A percentile compares a stretch with the other conserved stretches of the same genome.
Evolutionary conservation across 1,140 invertebrate genomes (phyloP).

Genomic region (Medauroidea extradentata): DNA sequence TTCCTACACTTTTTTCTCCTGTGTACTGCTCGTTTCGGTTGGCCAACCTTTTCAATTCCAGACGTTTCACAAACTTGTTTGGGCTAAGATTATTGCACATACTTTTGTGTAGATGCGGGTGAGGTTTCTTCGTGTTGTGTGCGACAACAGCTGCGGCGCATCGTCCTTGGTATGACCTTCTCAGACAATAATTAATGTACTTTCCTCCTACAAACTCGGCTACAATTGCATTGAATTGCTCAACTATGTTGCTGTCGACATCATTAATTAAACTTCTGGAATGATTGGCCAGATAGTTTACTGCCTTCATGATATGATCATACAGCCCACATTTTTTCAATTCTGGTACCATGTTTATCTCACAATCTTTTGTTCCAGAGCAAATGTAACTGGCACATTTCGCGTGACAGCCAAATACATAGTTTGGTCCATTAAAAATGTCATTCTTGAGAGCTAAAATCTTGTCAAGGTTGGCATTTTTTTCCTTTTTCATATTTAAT

Average conservation of each 20-base stretch:
- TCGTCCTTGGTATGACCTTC: slow-evolving; percentile 9
- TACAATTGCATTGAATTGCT: slow-evolving; percentile 15
- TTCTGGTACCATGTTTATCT: slow-evolving; percentile 10
- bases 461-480: background rate
- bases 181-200: slow-evolving; percentile 15
- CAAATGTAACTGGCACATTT: slow-evolving; percentile 8
- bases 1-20: too few relatives aligned
- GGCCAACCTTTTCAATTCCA: too few relatives aligned
- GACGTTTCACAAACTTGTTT: too few relatives aligned
- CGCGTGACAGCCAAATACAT: background rate
- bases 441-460: background rate
- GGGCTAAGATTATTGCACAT: background rate
- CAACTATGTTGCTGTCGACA: slow-evolving; percentile 16
- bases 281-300: slow-evolving; percentile 3
- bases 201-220: slow-evolving; percentile 19
- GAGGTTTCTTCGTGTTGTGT: slow-evolving; percentile 14
- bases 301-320: slow-evolving; percentile 11
- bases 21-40: too few relatives aligned
- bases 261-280: slow-evolving; percentile 12
- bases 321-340: slow-evolving; percentile 13
- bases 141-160: slow-evolving; percentile 16
- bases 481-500: background rate
- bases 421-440: slow-evolving; percentile 1
- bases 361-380: background rate
- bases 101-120: slow-evolving; percentile 10